phyloP scores from a whole-genome alignment of 2,888 invertebrate species.

The Anarsia innoxiella region DNA sequence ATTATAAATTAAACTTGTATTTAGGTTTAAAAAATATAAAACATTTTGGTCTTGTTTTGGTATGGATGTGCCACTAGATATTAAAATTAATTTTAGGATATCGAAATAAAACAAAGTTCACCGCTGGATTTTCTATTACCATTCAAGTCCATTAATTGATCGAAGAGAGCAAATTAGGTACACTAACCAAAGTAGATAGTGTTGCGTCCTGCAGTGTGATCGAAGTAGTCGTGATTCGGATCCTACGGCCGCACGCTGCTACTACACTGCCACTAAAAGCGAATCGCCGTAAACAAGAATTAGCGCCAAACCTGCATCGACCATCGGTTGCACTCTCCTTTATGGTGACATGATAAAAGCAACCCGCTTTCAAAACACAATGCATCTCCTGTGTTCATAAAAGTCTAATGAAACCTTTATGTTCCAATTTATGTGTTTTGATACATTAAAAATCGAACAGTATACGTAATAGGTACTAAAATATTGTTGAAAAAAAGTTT shows the following conservation, averaged over 20 bases:
- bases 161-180: too few species aligned
- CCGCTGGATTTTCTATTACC: too few species aligned
- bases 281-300: conserved; percentile 70
- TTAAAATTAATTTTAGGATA: too few species aligned
- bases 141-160: too few species aligned
- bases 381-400: conserved; percentile 1
- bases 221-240: conserved; percentile 32
- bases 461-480: too few species aligned
- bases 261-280: conserved; percentile 65
- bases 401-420: conserved; percentile 11
- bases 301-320: conserved; percentile 65
- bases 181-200: too few species aligned
- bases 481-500: too few species aligned
- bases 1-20: conserved; percentile 69
- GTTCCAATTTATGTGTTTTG: conserved; percentile 4
- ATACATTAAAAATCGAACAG: background rate
- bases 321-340: conserved; percentile 66
- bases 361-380: conserved; percentile 17
- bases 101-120: too few species aligned
- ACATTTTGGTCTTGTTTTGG: too few species aligned
- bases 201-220: conserved; percentile 14
- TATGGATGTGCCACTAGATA: too few species aligned
- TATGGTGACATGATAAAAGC: conserved; percentile 64
- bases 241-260: conserved; percentile 35
- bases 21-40: conserved; percentile 49